A percentile compares a stretch with the other conserved stretches of the same genome.
These are phyloP conservation scores for Ennomos fuscantarius DNA, from an alignment of 2,888 invertebrate species.

Conservation along the genomic window DNA sequence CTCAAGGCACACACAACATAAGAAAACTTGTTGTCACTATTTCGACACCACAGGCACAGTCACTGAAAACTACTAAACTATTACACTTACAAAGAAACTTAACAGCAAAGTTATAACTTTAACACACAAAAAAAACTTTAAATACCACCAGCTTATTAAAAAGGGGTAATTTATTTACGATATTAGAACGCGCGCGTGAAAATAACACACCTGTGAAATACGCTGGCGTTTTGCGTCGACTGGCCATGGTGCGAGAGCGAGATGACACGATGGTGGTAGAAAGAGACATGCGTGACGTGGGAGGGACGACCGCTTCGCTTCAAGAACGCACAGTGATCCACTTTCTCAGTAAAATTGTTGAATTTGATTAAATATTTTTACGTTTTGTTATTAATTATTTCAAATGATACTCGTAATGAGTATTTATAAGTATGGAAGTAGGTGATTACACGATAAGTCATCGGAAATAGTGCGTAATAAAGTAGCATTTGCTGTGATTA, in stretches of 20 bases:
- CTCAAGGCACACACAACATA: constrained; percentile 75
- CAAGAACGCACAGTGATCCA: constrained; percentile 72
- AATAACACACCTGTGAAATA: constrained; percentile 67
- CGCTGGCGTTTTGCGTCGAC: constrained; percentile 74
- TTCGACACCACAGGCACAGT: constrained; percentile 60
- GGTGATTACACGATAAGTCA: constrained; percentile 4
- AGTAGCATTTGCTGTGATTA: constrained; percentile 3
- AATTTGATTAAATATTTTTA: constrained; percentile 32
- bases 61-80: constrained; percentile 33
- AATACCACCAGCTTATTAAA: constrained; percentile 13
- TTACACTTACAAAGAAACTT: constrained; percentile 40
- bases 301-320: constrained; percentile 75
- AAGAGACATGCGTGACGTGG: constrained; percentile 70
- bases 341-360: constrained; percentile 52
- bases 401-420: constrained; percentile 7
- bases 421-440: constrained; percentile 1
- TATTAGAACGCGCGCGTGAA: constrained; percentile 59
- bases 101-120: constrained; percentile 8
- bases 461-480: constrained; percentile 3
- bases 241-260: constrained; percentile 71
- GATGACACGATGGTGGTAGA: constrained; percentile 68
- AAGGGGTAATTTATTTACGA: constrained; percentile 52
- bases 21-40: constrained; percentile 78
- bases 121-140: constrained; percentile 18
- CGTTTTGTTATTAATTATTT: constrained; percentile 6